phyloP scores from a whole-genome alignment of 2,888 invertebrate genomes.

The Tinea trinotella region DNA sequence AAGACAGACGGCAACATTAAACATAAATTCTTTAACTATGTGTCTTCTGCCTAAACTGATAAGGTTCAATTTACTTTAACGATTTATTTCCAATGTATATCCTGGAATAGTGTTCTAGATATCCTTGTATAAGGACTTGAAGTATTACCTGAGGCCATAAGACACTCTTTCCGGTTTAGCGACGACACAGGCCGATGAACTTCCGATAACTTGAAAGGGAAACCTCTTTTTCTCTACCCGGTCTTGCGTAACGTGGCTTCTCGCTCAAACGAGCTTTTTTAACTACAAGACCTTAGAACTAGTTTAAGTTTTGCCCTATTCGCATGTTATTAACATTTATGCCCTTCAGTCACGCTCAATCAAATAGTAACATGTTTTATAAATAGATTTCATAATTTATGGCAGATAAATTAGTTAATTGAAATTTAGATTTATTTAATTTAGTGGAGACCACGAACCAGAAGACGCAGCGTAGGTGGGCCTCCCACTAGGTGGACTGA shows the following conservation, averaged over 20 bases:
- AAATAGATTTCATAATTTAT: not conserved
- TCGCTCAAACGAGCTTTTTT: constrained; percentile 9
- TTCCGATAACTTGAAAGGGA: constrained; percentile 58
- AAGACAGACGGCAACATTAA: no score
- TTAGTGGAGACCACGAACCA: no score
- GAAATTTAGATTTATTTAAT: no score
- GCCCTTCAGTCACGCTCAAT: constrained; percentile 17
- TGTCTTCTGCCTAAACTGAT: no score
- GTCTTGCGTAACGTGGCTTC: constrained; percentile 53
- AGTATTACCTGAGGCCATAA: constrained; percentile 12
- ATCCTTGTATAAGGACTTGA: not conserved
- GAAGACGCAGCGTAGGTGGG: no score
- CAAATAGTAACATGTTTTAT: not conserved
- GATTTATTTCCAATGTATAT: not conserved
- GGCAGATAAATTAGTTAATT: not conserved
- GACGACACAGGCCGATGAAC: constrained; percentile 43
- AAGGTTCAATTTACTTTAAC: not conserved
- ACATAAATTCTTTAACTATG: no score
- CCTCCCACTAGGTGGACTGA: no score
- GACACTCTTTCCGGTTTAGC: constrained; percentile 37
- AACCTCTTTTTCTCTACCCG: constrained; percentile 50
- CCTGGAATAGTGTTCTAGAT: not conserved
- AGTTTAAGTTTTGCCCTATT: constrained; percentile 9
- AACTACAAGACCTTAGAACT: not conserved
- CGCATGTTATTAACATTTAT: constrained; percentile 21